Evolutionary conservation across 2,888 invertebrate species (phyloP), one percentile per base, ranked within the genome.

Genomic region (Isoperla grammatica): DNA sequence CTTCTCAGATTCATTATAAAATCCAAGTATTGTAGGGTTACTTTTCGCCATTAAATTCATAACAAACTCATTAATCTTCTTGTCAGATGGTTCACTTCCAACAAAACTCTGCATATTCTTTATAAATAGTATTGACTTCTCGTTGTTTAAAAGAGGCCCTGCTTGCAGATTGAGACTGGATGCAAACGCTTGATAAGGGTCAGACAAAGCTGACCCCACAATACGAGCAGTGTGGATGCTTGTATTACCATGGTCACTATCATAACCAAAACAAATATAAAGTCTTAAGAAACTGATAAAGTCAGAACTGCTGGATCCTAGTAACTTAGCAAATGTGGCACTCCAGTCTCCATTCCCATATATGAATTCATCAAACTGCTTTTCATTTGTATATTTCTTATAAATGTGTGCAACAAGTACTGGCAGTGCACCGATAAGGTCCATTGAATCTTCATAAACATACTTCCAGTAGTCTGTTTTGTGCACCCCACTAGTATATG

Each of bases 191-290:
- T 96, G 81, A 77, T 94, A 95, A 12, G 95, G 94, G 75, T 96
- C 95, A 68, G 94, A 93, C 54, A 96, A 80, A 1, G 95, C 95
- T 0, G 94, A 95, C 39, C 91, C 95, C 2, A 96, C 95, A 73
- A 97, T 78, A 76, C 96, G 96, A 11, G 88, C 88, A 0, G 95
- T 89, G 76, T 96, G 96, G 2, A 96, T 95, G 8, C 93, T 94
- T 5, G 96, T 96, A 74, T 96, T 97, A 67, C 96, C 95, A 67
- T 95, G 95, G 76, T 96, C 95, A 77, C 96, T 95, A 74, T 96
- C 95, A 78, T 90, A 90, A 71, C 37, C 72, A 13, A 40, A 40
- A 13, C 13, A 13, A 12, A 12, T 40, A 76, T 96, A 96, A 35
- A 96, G 80, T 60, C 96, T 81, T 88, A 96, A 87, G 56, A 96